These are phyloP conservation scores for Platorchestia sp. DNA, from an alignment of 1,140 invertebrate species.

Conservation along the genomic window DNA sequence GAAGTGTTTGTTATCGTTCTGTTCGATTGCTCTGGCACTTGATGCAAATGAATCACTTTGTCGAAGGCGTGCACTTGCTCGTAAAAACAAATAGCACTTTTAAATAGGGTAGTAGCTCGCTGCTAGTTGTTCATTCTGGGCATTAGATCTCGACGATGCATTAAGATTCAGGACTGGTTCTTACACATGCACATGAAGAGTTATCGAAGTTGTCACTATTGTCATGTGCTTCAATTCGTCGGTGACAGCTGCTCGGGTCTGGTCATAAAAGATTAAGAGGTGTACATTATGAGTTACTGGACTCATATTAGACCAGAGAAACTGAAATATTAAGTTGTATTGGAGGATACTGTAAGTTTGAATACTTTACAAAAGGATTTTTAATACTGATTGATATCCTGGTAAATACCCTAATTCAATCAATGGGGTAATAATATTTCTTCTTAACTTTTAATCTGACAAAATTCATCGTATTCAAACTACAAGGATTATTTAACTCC, in stretches of 20 bases:
- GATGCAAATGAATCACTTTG: conserved; percentile 12
- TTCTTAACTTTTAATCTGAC: not conserved
- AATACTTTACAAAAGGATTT: not conserved
- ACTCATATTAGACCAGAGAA: not conserved
- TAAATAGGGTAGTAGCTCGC: not conserved
- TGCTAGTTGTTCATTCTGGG: not conserved
- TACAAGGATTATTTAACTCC: not conserved
- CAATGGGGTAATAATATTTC: not conserved
- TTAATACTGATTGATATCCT: not conserved
- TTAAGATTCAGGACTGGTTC: not conserved
- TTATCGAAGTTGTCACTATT: not conserved
- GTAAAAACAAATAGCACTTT: not conserved
- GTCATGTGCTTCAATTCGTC: not conserved
- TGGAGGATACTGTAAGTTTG: not conserved
- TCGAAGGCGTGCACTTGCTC: not conserved
- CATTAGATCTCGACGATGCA: not conserved
- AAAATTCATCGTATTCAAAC: not conserved
- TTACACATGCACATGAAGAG: not conserved
- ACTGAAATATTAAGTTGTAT: not conserved
- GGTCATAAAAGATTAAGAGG: not conserved
- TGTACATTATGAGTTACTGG: not conserved
- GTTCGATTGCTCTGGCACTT: not conserved
- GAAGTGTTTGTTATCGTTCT: not conserved
- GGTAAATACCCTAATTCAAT: not conserved
- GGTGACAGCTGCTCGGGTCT: not conserved